Conservation (phyloP, 2,797 vertebrate genomes). For the Enteromius unitaeniatus region DNA sequence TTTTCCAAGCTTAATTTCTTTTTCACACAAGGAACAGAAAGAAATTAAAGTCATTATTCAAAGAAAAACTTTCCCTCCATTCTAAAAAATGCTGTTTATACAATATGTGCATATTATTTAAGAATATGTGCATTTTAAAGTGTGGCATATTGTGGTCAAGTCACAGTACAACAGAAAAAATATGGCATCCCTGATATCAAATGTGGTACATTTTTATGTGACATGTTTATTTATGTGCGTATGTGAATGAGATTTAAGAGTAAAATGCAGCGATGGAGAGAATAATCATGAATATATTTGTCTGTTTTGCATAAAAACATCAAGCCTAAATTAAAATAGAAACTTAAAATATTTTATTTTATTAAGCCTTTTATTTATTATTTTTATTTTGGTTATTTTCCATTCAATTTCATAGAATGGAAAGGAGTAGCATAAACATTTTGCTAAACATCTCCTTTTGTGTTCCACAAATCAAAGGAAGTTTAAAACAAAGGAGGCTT, state of each 20-base stretch:
- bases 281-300: not conserved
- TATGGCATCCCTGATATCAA: not conserved
- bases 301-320: not conserved
- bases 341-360: not conserved
- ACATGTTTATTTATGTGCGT: not conserved
- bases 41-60: not conserved
- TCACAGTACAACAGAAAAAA: not conserved
- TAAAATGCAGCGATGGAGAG: not conserved
- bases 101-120: not conserved
- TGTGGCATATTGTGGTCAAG: not conserved
- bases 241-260: not conserved
- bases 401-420: not conserved
- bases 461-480: not conserved
- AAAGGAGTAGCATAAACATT: not conserved
- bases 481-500: not conserved
- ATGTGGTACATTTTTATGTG: not conserved
- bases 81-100: not conserved
- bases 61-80: not conserved
- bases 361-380: not conserved
- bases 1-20: not conserved
- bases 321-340: not conserved
- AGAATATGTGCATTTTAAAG: not conserved
- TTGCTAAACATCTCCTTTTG: not conserved
- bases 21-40: not conserved
- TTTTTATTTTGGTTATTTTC: not conserved